Evolutionary conservation across 37 sponge, comb jelly and placozoan species (phyloP).

Genomic region (Beroe ovata): DNA sequence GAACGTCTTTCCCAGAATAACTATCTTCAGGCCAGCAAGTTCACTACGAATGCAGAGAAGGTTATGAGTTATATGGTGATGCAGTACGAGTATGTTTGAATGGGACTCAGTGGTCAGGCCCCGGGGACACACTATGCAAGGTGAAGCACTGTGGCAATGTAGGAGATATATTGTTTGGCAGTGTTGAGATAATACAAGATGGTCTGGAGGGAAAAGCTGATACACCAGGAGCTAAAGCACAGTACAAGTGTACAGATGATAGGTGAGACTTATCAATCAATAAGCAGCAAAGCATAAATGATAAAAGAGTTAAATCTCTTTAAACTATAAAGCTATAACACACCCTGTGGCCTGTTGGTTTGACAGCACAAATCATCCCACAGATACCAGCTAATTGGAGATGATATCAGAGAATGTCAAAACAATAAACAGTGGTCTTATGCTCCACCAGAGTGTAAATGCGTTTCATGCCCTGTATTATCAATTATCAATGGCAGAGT

Average conservation of each 20-base stretch:
- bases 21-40: conserved; percentile 48
- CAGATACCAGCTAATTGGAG: conserved; percentile 31
- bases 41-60: conserved; percentile 23
- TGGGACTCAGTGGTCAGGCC: conserved; percentile 14
- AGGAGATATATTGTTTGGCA: conserved; percentile 14
- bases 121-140: conserved; percentile 20
- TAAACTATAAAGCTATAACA: no score
- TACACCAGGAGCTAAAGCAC: neutral
- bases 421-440: conserved; percentile 39
- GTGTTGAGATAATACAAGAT: neutral
- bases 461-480: conserved; percentile 32
- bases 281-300: no score
- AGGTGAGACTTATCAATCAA: conserved; percentile 8
- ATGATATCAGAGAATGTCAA: neutral
- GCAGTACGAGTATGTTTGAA: neutral
- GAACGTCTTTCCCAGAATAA: no score
- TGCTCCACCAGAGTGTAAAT: conserved; percentile 50
- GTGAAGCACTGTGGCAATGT: conserved; percentile 32
- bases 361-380: neutral
- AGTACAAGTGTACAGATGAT: conserved; percentile 8
- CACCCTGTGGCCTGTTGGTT: no score
- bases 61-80: conserved; percentile 26
- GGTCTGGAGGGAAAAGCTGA: neutral
- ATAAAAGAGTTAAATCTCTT: no score
- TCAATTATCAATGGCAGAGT: conserved; percentile 3